Evolutionary conservation across 2,888 invertebrate species (phyloP).

Genomic region (Volucella inanis): DNA sequence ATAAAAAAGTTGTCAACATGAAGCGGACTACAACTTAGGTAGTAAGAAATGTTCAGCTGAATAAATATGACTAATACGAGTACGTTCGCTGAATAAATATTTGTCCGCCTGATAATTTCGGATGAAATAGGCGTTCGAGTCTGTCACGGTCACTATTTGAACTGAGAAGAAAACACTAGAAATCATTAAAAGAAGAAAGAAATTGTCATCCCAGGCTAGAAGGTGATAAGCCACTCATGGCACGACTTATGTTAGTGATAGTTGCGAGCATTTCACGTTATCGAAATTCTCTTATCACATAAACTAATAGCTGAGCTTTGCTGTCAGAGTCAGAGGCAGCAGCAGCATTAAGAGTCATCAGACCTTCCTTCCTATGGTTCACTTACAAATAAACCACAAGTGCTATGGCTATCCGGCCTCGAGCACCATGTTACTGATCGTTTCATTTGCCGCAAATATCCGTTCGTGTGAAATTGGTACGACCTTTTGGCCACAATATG

Average conservation of each 20-base stretch:
- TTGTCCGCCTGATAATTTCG: background rate
- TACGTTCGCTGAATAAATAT: background rate
- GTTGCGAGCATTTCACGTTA: slow-evolving; percentile 52
- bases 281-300: slow-evolving; percentile 61
- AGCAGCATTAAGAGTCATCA: background rate
- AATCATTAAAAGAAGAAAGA: slow-evolving; percentile 10
- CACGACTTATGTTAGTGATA: slow-evolving; percentile 57
- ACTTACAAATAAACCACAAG: slow-evolving; percentile 26
- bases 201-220: slow-evolving; percentile 30
- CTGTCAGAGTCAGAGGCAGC: slow-evolving; percentile 50
- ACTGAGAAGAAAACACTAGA: slow-evolving; percentile 38
- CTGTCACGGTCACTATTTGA: background rate
- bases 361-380: too few relatives aligned
- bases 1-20: slow-evolving; percentile 72
- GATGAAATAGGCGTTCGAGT: background rate
- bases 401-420: background rate
- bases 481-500: slow-evolving; percentile 66
- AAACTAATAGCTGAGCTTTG: slow-evolving; percentile 68
- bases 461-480: slow-evolving; percentile 70
- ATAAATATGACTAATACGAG: slow-evolving; percentile 60
- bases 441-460: slow-evolving; percentile 32
- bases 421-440: background rate
- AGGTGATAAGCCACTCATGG: slow-evolving; percentile 45
- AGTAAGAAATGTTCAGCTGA: slow-evolving; percentile 52
- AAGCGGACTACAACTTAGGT: slow-evolving; percentile 51